Conservation (phyloP, 2,888 invertebrate species). For the Pycnomerus fuliginosus region DNA sequence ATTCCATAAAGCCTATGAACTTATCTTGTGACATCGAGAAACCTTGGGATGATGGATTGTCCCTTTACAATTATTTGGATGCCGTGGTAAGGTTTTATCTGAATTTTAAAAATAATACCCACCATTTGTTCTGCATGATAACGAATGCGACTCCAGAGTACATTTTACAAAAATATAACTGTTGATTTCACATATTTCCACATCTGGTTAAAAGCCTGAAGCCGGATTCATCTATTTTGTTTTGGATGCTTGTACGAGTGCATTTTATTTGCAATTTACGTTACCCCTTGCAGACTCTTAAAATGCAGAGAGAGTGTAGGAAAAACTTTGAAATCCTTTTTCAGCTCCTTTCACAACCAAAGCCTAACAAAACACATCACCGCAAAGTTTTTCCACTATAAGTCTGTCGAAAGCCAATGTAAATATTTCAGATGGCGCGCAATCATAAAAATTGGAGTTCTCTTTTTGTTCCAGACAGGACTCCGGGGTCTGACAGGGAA, state of each 20-base stretch:
- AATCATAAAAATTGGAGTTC: conserved; percentile 3
- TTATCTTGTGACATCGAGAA: conserved; percentile 79
- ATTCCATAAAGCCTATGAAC: conserved; percentile 68
- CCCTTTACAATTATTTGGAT: conserved; percentile 73
- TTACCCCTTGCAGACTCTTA: conserved; percentile 16
- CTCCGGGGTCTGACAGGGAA: conserved; percentile 86
- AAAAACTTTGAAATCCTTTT: conserved; percentile 22
- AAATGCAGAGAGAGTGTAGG: conserved; percentile 18
- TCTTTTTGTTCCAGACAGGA: conserved; percentile 61
- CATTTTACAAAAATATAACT: too few relatives aligned
- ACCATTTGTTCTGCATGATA: conserved; percentile 4
- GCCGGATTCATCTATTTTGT: too few relatives aligned
- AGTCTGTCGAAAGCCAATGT: conserved; percentile 6
- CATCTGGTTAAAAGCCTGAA: too few relatives aligned
- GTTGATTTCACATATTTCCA: too few relatives aligned
- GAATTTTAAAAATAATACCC: too few relatives aligned
- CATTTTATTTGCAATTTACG: conserved; percentile 17
- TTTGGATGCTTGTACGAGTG: too few relatives aligned
- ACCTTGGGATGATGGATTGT: conserved; percentile 77
- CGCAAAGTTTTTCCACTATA: conserved; percentile 12
- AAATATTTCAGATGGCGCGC: conserved; percentile 16
- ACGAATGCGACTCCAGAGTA: too few relatives aligned
- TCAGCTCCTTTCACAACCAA: conserved; percentile 10
- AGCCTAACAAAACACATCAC: conserved; percentile 19
- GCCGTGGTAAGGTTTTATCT: conserved; percentile 61